These are phyloP conservation scores for Cassiopea andromeda DNA, from an alignment of 30 jellyfish, hydroid and myxozoan genomes.

Conservation along the genomic window DNA sequence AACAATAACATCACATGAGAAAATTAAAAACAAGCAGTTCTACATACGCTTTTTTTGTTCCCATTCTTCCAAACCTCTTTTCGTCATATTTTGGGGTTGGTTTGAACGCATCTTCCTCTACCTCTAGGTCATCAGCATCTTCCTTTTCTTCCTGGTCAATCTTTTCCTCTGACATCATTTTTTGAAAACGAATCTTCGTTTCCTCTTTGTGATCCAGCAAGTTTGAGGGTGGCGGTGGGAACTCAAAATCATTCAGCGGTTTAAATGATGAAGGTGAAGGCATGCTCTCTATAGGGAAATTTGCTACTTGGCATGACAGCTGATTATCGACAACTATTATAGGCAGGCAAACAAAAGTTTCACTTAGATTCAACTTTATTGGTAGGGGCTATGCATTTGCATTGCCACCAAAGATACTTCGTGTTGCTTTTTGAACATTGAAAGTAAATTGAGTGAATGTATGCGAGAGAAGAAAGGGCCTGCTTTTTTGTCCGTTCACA, in stretches of 20 bases:
- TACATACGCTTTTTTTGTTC: constrained; percentile 77
- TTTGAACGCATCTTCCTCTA: constrained; percentile 63
- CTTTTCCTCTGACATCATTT: constrained; percentile 20
- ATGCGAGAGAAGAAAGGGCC: no score
- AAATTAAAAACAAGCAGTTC: background rate
- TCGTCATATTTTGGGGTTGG: constrained; percentile 68
- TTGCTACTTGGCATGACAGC: background rate
- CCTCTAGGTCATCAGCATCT: constrained; percentile 45
- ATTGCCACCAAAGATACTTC: no score
- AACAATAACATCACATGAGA: no score
- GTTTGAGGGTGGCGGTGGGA: constrained; percentile 69
- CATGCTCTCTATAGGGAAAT: constrained; percentile 33
- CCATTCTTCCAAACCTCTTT: constrained; percentile 66
- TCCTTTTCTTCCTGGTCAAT: constrained; percentile 9
- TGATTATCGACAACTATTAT: background rate
- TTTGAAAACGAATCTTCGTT: constrained; percentile 21
- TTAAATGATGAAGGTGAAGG: constrained; percentile 47
- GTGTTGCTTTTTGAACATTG: no score
- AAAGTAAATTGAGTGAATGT: no score
- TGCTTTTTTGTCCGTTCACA: no score
- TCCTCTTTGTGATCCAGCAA: constrained; percentile 24
- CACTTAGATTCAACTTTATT: background rate
- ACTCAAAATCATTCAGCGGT: constrained; percentile 31
- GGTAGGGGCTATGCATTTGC: no score
- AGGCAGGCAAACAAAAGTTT: background rate